A percentile compares a stretch with the other conserved stretches of the same genome.
phyloP scores from a whole-genome alignment of 2,797 vertebrate genomes.

The Tadarida brasiliensis region DNA sequence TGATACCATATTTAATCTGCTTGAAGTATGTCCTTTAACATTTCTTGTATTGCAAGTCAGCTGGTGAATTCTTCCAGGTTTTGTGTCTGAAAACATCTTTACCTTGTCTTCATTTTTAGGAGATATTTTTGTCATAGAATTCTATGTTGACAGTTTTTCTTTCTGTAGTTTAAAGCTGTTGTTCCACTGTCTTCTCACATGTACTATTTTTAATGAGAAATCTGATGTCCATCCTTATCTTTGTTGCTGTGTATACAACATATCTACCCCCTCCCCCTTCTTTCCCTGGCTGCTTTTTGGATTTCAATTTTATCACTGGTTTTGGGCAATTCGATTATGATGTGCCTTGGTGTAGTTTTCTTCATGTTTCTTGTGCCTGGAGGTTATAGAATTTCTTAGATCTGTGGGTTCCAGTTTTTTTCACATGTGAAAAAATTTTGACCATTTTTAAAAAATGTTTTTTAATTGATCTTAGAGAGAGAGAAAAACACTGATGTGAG shows the following conservation, averaged over 20 bases:
- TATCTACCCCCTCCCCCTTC: neutral
- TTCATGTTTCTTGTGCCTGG: neutral
- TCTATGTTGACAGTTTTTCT: neutral
- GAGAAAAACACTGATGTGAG: neutral
- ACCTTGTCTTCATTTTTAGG: constrained; percentile 21
- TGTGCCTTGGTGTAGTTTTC: neutral
- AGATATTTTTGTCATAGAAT: neutral
- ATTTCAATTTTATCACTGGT: constrained; percentile 14
- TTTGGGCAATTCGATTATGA: neutral
- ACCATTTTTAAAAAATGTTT: neutral
- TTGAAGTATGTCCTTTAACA: neutral
- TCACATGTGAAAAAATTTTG: neutral
- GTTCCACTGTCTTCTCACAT: neutral
- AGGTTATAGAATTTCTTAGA: neutral
- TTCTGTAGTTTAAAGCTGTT: neutral
- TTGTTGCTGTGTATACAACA: neutral
- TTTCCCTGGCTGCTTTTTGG: neutral
- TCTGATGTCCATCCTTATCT: neutral
- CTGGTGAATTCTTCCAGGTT: neutral
- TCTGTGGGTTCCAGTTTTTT: neutral
- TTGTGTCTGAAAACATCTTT: neutral
- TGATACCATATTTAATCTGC: neutral
- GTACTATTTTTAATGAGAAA: neutral
- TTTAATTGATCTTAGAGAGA: neutral
- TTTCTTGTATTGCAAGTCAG: neutral